Percentiles rank a stretch among this genome's conserved stretches.
These are phyloP conservation scores for Caenorhabditis plicata DNA, from an alignment of 2,888 invertebrate species.

Conservation along the genomic window DNA sequence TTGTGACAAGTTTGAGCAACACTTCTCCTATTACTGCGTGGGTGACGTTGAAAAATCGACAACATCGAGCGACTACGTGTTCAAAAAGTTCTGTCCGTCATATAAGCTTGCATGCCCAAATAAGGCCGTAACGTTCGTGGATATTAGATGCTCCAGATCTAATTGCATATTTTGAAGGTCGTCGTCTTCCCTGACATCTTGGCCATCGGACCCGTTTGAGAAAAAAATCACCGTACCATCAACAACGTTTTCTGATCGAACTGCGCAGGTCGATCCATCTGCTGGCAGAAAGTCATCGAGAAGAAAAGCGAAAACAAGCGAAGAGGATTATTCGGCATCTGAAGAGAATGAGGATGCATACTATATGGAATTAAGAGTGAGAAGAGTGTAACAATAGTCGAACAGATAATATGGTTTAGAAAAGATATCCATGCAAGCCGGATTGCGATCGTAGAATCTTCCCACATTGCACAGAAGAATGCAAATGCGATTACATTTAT, in stretches of 20 bases:
- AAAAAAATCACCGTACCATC: conserved; percentile 20
- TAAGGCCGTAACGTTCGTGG: conserved; percentile 1
- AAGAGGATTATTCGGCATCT: conserved; percentile 26
- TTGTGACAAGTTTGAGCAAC: conserved; percentile 22
- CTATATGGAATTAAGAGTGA: conserved; percentile 27
- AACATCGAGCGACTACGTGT: not conserved
- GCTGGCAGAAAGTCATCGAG: too few relatives aligned
- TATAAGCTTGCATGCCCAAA: conserved; percentile 22
- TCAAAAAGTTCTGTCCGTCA: conserved; percentile 22
- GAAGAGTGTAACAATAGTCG: too few relatives aligned
- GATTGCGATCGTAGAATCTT: conserved; percentile 52
- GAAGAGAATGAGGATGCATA: conserved; percentile 33
- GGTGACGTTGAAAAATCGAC: conserved; percentile 6
- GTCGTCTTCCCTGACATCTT: conserved; percentile 24
- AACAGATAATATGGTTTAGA: too few relatives aligned
- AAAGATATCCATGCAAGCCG: conserved; percentile 56
- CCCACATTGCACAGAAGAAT: conserved; percentile 57
- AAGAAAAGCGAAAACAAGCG: too few relatives aligned
- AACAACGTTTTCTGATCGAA: too few relatives aligned
- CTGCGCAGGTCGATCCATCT: too few relatives aligned
- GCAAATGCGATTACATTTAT: conserved; percentile 58
- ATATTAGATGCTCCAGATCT: too few relatives aligned
- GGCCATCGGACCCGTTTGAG: conserved; percentile 42
- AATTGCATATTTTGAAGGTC: too few relatives aligned
- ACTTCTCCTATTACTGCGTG: conserved; percentile 21